phyloP scores from a whole-genome alignment of 2,113 vertebrate species.

The Sinocyclocheilus maitianheensis region DNA sequence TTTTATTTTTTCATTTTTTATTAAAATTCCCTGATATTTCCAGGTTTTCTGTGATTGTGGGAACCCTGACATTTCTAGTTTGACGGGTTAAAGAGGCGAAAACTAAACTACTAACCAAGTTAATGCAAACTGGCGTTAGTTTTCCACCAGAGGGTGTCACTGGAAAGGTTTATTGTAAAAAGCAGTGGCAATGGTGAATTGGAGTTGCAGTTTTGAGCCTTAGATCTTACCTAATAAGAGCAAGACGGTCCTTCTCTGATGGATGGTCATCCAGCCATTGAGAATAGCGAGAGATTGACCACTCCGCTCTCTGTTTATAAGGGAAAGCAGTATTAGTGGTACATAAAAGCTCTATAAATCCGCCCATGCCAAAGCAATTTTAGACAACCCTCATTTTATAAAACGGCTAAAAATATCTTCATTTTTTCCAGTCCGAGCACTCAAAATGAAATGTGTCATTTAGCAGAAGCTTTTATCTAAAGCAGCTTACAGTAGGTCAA shows the following conservation, averaged over 20 bases:
- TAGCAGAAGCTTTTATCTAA: constrained; percentile 32
- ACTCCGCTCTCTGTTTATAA: constrained; percentile 87
- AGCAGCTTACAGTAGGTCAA: constrained; percentile 28
- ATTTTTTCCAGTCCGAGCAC: background rate
- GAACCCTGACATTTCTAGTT: background rate
- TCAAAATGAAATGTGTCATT: constrained; percentile 13
- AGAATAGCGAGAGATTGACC: constrained; percentile 93
- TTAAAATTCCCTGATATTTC: background rate
- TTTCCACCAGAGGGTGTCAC: background rate
- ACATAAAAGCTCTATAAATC: background rate
- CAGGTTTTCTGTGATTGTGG: background rate
- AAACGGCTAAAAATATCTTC: background rate
- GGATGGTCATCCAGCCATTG: constrained; percentile 98
- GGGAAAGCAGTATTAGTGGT: background rate
- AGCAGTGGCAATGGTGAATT: background rate
- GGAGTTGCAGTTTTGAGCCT: background rate
- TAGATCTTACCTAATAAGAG: constrained; percentile 86
- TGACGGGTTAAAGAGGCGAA: background rate
- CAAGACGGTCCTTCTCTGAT: constrained; percentile 88
- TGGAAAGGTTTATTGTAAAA: background rate
- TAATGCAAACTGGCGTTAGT: background rate
- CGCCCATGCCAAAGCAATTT: background rate
- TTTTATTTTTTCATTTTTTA: background rate
- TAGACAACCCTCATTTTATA: background rate
- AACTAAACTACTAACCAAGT: background rate